Evolutionary conservation across 2,797 vertebrate genomes (phyloP), one percentile per base, ranked within the genome.

Genomic region (Hipposideros larvatus): DNA sequence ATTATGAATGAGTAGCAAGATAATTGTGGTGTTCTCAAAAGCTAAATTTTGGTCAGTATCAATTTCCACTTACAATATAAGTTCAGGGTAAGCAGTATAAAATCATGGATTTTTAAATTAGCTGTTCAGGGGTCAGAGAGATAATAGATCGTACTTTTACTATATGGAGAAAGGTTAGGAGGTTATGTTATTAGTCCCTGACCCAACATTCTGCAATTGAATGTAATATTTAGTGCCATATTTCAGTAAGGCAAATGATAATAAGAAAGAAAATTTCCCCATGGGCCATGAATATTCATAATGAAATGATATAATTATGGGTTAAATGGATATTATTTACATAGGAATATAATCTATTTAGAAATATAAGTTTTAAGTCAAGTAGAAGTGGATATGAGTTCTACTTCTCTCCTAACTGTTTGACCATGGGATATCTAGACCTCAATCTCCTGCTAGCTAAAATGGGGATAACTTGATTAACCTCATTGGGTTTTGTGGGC

Each of bases 1-100:
- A 89, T 88, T 55, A 48, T 91, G 41, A 93, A 80, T 13, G 28
- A 66, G 28, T 66, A 84, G 21, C 31, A 26, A 55, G n/a, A 41
- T 48, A 71, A 85, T 92, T n/a, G 15, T 28, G 34, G 41, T 63
- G 24, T 24, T 77, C 41, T 88, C 88, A 79, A 89, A 80, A 84
- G 73, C 26, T 63, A 31, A 83, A 59, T 82, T 84, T 93, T 87
- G 41, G 74, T 66, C 43, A 61, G 24, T 80, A 68, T 83, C 53
- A 87, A 71, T 90, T 95, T 77, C 66, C 48, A 90, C 46, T 79
- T 66, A 96, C 55, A 63, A 87, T 31, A 1, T 95, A 95, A 90
- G 34, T 57, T 51, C 31, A 90, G 14, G 7, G 2, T 31, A 95
- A 90, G 37, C 7, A 41, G 5, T 26, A 31, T 24, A 87, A 89